Percentiles rank a stretch among this genome's conserved stretches.
Evolutionary conservation across 2,797 vertebrate species (phyloP).

Genomic region (Cryptoblepharus egeriae): DNA sequence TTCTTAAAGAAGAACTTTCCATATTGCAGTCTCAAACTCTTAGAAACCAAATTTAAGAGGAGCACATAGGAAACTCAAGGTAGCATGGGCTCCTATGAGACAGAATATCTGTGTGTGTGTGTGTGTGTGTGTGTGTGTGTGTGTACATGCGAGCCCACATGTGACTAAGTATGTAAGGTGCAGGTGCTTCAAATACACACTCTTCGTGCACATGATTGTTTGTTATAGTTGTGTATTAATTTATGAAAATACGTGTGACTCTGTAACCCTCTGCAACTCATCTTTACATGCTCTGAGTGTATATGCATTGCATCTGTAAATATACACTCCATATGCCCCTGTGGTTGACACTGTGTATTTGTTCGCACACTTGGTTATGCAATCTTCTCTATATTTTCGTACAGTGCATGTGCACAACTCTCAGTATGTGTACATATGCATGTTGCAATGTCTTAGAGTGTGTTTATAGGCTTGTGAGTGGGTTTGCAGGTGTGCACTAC

Average conservation of each 20-base stretch:
- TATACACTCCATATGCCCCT: slow-evolving; percentile 10
- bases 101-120: background rate
- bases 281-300: background rate
- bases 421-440: slow-evolving; percentile 9
- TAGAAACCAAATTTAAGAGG: background rate
- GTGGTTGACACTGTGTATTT: background rate
- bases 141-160: too few relatives aligned
- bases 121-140: background rate
- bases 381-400: background rate
- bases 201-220: background rate
- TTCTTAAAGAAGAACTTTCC: background rate
- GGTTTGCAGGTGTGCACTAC: background rate
- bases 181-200: slow-evolving; percentile 7
- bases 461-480: background rate
- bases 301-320: background rate
- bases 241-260: background rate
- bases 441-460: background rate
- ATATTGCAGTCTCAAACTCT: background rate
- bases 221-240: background rate
- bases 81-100: background rate
- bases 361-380: background rate
- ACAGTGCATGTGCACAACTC: slow-evolving; percentile 6
- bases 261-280: background rate
- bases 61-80: background rate
- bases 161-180: background rate